Conservation (phyloP, 2,113 vertebrate species). For the Aegotheles bennettii region DNA sequence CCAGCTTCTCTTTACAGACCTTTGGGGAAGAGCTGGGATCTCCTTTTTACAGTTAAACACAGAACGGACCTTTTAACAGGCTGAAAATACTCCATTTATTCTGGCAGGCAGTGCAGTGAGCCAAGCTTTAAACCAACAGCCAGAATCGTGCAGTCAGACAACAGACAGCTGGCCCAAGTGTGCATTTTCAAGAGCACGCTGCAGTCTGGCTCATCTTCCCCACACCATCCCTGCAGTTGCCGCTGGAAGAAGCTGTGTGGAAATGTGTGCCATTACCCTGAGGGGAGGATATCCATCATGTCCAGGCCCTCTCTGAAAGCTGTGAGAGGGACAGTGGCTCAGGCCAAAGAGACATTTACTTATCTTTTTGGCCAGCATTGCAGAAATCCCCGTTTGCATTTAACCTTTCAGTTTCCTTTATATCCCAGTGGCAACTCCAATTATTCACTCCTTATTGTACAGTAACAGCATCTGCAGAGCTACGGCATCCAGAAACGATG, state of each 20-base stretch:
- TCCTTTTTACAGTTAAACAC: not conserved
- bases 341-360: not conserved
- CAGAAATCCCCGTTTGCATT: not conserved
- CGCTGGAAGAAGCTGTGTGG: not conserved
- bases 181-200: not conserved
- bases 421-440: not conserved
- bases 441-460: not conserved
- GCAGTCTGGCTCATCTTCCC: not conserved
- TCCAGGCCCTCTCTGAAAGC: not conserved
- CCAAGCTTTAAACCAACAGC: not conserved
- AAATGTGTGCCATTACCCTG: not conserved
- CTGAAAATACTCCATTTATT: slow-evolving; percentile 10
- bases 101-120: not conserved
- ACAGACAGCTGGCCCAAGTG: not conserved
- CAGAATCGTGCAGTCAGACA: slow-evolving; percentile 38
- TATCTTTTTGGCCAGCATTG: not conserved
- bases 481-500: not conserved
- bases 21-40: not conserved
- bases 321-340: not conserved
- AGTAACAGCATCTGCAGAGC: not conserved
- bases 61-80: not conserved
- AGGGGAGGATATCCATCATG: not conserved
- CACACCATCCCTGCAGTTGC: not conserved
- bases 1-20: not conserved
- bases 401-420: not conserved